Base-by-base conservation (phyloP, 2,888 invertebrate species). In the Eupsilia transversa region DNA sequence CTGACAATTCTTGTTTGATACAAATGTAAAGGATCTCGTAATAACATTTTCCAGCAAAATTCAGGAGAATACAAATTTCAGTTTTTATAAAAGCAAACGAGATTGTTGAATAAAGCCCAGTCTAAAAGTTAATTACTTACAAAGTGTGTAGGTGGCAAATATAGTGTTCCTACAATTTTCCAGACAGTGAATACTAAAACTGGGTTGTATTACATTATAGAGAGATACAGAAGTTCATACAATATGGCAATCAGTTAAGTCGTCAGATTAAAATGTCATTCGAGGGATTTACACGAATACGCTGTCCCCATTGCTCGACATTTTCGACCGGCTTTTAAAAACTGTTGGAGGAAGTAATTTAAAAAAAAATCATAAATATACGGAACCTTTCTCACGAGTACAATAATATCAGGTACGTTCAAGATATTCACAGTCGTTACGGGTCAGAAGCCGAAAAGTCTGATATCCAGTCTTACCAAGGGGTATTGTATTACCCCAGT, bases 111-210 rank as follows among this genome's bases (percentile, higher is more conserved):
- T 57, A 65, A 67, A 63, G 23, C 43, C 46, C 23, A 59, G 46
- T 38, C 14, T 43, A 43, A 30, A 69, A 38, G 76, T 38, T 76
- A 65, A 79, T 77, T 64, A 57, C 43, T 61, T 35, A 82, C 46
- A 49, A 71, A 71, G 35, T n/a, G 52, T 23, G 61, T 59, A 67
- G 49, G 52, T 61, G 20, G 20, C 10, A 56, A 80, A 68, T 72
- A 56, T 46, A 77, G 63, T 56, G 49, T 38, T 46, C 43, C 41
- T 74, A 57, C 38, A 64, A 72, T 82, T 77, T 77, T 57, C 38
- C 78, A 60, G 27, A 41, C 49, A 56, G 23, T 59, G 59, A 52
- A 20, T 54, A 63, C 30, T 54, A 68, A 46, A 80, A 82, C 71
- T 68, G n/a, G 59, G 71, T 72, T 60, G 33, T 60, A 10, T 56